Evolutionary conservation across 37 sponge, comb jelly and placozoan genomes (phyloP), one percentile per base, ranked within the genome.

Genomic region (Spongilla lacustris): DNA sequence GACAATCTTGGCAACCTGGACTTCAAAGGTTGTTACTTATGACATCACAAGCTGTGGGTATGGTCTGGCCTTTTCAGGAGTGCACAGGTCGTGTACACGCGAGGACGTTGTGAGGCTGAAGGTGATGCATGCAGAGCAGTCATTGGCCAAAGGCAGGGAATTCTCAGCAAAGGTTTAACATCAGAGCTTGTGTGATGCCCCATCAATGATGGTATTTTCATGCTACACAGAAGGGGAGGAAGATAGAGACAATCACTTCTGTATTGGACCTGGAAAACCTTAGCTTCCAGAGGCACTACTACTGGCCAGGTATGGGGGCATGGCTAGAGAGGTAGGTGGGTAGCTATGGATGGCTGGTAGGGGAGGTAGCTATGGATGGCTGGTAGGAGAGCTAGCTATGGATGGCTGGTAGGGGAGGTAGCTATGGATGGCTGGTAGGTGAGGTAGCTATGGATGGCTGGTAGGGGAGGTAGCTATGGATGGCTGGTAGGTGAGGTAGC

Each of bases 261-360:
- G 75, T 94, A 4, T 25, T 84, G 26, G 85, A 94, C 77, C 73
- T 90, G 84, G 94, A 94, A 68, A 72, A 85, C 73, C 82, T 94
- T 14, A 80, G 81, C 58, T 79, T 87, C 49, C 77, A 94, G 83
- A 79, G 82, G 66, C 91, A 94, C 71, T 94, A 83, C 76, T 83
- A 89, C 81, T 93, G 93, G 93, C 93, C 93, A 50, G 81, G 90
- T 66, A 86, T 83, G 58, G 69, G 49, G n/a, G 27, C 19, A 17
- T 17, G 58, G 58, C 19, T 10, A 58, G 1, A 58, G 58, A 17
- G 58, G 21, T 58, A 17, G 58, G 58, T 58, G 58, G 19, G 19
- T 17, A 58, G 58, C 14, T 58, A 58, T 58, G 58, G 58, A 58
- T 58, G 1, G 21, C 4, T 58, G 12, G 1, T 58, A 6, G 12